phyloP scores from a whole-genome alignment of 1,140 invertebrate species.

The Himalopsyche phryganea region DNA sequence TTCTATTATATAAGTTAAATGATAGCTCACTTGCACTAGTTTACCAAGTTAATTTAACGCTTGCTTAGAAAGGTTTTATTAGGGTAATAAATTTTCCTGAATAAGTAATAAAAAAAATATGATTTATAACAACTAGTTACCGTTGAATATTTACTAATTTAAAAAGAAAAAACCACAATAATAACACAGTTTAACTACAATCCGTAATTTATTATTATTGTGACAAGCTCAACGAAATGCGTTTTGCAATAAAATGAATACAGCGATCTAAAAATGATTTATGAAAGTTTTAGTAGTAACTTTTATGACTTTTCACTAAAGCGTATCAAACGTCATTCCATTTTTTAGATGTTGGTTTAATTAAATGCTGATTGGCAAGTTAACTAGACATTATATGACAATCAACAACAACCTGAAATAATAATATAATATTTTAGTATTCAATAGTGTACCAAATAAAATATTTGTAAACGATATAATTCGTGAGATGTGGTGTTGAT shows the following conservation, averaged over 20 bases:
- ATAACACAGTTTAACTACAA: no score
- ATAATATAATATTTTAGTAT: no score
- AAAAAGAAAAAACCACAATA: background rate
- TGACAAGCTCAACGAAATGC: constrained; percentile 10
- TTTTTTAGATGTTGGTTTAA: background rate
- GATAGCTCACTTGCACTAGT: background rate
- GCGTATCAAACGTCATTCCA: constrained; percentile 3
- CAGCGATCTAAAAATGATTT: constrained; percentile 11
- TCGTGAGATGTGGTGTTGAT: no score
- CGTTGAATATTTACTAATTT: background rate
- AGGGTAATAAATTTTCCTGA: constrained; percentile 8
- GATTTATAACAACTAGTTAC: background rate
- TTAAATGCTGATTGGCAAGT: no score
- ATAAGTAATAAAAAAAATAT: constrained; percentile 8
- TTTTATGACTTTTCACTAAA: constrained; percentile 5
- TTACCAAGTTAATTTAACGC: background rate
- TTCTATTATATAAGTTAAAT: background rate
- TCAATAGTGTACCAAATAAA: no score
- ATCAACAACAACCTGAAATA: no score
- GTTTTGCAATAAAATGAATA: background rate
- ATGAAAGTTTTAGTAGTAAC: constrained; percentile 1
- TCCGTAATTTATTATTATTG: background rate
- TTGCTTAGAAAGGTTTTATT: background rate
- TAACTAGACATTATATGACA: no score
- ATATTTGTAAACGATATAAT: no score